Percentiles rank a stretch among this genome's conserved stretches.
phyloP scores from a whole-genome alignment of 2,113 vertebrate species.

The Amblyornis subalaris region DNA sequence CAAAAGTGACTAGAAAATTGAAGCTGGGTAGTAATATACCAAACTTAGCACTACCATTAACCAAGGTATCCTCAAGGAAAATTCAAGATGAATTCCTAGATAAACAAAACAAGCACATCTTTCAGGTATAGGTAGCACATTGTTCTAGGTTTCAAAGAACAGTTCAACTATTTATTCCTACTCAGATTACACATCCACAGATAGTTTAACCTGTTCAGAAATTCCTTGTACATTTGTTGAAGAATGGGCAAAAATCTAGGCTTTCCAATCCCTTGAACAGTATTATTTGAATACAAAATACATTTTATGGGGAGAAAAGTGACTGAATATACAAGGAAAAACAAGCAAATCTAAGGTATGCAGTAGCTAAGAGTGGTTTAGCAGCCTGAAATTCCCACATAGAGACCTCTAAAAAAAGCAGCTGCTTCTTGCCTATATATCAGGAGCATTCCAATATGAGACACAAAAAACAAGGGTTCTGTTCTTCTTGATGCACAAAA shows the following conservation, averaged over 20 bases:
- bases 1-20: background rate
- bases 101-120: background rate
- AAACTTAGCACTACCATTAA: background rate
- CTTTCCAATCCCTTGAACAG: background rate
- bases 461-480: background rate
- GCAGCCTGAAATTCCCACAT: background rate
- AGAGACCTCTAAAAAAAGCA: background rate
- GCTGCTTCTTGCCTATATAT: background rate
- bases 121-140: background rate
- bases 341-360: background rate
- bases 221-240: background rate
- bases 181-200: background rate
- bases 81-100: background rate
- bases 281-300: background rate
- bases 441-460: background rate
- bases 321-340: background rate
- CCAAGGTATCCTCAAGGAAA: background rate
- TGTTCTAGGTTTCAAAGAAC: background rate
- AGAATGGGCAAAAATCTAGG: background rate
- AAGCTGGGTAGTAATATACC: background rate
- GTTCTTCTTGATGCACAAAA: background rate
- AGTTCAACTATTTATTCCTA: background rate
- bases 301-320: background rate
- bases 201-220: background rate
- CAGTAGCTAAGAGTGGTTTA: background rate